Conservation (phyloP, 1,140 invertebrate species). For the Drosophila gunungcola region DNA sequence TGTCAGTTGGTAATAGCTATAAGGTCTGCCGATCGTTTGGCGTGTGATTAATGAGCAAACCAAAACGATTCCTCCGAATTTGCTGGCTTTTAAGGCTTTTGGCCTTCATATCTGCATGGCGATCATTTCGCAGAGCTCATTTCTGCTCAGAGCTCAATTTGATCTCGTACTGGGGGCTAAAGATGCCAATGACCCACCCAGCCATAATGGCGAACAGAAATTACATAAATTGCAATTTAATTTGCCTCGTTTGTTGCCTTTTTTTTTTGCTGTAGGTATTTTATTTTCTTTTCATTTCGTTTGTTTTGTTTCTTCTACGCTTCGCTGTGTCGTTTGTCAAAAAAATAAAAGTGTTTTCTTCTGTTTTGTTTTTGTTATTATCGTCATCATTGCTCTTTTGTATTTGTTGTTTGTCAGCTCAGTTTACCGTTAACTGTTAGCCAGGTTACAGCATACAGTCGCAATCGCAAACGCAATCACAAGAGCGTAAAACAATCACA, state of each 20-base stretch:
- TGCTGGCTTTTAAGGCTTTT: neutral
- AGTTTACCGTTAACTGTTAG: conserved; percentile 73
- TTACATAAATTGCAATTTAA: conserved; percentile 81
- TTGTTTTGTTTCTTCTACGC: conserved; percentile 23
- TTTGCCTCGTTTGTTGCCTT: conserved; percentile 45
- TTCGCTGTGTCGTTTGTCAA: conserved; percentile 38
- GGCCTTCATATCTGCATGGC: conserved; percentile 18
- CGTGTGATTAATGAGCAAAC: conserved; percentile 7
- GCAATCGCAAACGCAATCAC: conserved; percentile 22
- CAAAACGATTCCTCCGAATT: neutral
- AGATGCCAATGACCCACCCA: conserved; percentile 16
- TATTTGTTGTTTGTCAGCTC: conserved; percentile 39
- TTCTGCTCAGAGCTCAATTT: neutral
- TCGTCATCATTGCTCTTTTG: conserved; percentile 27
- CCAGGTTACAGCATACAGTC: conserved; percentile 59
- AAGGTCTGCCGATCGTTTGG: conserved; percentile 5
- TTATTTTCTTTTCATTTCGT: neutral
- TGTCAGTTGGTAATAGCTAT: neutral
- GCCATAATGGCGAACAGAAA: conserved; percentile 25
- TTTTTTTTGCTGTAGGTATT: conserved; percentile 7
- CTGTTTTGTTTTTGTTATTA: conserved; percentile 32
- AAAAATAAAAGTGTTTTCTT: conserved; percentile 45
- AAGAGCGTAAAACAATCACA: conserved; percentile 41
- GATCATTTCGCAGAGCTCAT: neutral
- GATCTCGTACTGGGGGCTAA: conserved; percentile 7